A percentile compares a stretch with the other conserved stretches of the same genome.
Evolutionary conservation across 1,140 invertebrate species (phyloP).

Genomic region (Anastrepha obliqua): DNA sequence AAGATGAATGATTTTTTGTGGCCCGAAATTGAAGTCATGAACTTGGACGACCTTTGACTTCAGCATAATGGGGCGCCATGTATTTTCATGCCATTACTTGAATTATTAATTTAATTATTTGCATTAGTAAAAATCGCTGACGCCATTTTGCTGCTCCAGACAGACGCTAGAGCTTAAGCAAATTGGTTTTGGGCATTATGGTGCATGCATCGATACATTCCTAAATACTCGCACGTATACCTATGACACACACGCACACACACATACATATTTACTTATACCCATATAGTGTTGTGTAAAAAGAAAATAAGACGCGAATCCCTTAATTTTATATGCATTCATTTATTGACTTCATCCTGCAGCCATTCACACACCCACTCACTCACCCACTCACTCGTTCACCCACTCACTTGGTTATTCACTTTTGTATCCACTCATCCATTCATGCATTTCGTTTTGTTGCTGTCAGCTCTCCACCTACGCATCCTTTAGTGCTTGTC

Average conservation of each 20-base stretch:
- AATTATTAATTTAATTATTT: background rate
- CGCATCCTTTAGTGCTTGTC: conserved; percentile 14
- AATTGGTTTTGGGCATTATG: conserved; percentile 25
- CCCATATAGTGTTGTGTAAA: background rate
- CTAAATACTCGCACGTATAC: background rate
- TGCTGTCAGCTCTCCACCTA: background rate
- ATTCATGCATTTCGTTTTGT: background rate
- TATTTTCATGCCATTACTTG: no score
- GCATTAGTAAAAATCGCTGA: background rate
- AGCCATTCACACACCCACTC: background rate
- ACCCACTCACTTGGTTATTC: background rate
- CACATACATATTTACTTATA: background rate
- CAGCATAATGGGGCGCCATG: no score
- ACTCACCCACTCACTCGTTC: background rate
- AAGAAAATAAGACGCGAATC: conserved; percentile 13
- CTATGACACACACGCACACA: no score
- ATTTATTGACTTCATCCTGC: background rate
- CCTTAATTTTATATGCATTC: conserved; percentile 27
- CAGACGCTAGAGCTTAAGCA: conserved; percentile 14
- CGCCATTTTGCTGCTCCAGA: background rate
- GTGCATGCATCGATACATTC: background rate
- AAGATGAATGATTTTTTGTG: no score
- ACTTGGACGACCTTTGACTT: no score
- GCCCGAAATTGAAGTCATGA: no score
- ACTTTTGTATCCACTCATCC: background rate